Conservation (phyloP, 1,140 invertebrate genomes). For the Drosophila lowei region DNA sequence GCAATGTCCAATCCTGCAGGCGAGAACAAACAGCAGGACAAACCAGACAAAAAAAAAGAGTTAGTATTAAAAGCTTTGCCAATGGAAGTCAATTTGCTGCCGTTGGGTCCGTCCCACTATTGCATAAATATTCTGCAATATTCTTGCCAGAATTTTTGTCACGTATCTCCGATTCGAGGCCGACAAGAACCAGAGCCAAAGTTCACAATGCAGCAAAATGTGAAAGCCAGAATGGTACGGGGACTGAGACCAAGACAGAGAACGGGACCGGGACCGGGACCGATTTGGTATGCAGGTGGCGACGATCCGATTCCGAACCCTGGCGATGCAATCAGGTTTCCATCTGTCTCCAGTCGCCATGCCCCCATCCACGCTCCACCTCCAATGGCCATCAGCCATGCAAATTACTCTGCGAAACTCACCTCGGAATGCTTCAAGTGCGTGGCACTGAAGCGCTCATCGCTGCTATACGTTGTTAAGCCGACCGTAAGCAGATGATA, state of each 20-base stretch:
- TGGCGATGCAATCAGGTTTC: conserved; percentile 38
- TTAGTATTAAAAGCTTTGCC: conserved; percentile 35
- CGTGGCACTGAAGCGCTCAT: conserved; percentile 92
- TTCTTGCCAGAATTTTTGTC: conserved; percentile 49
- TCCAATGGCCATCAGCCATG: conserved; percentile 39
- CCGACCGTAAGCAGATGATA: conserved; percentile 92
- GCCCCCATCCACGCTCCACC: too few species aligned
- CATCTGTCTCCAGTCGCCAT: neutral
- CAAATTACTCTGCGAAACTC: conserved; percentile 70
- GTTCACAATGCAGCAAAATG: conserved; percentile 45
- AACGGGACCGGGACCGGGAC: neutral
- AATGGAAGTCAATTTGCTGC: conserved; percentile 47
- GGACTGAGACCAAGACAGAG: too few species aligned
- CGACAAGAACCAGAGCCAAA: conserved; percentile 25
- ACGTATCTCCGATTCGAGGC: conserved; percentile 58
- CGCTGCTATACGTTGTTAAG: conserved; percentile 92
- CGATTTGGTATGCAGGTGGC: conserved; percentile 44
- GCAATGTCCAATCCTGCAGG: conserved; percentile 91
- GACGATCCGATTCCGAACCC: neutral
- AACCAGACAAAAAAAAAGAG: conserved; percentile 18
- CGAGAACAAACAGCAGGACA: conserved; percentile 5
- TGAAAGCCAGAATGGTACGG: conserved; percentile 2
- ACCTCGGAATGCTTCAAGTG: conserved; percentile 93
- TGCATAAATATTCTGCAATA: conserved; percentile 40
- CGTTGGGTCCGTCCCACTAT: conserved; percentile 7